Evolutionary conservation across 2,888 invertebrate genomes (phyloP).

Genomic region (Scaptomyza tumidula): DNA sequence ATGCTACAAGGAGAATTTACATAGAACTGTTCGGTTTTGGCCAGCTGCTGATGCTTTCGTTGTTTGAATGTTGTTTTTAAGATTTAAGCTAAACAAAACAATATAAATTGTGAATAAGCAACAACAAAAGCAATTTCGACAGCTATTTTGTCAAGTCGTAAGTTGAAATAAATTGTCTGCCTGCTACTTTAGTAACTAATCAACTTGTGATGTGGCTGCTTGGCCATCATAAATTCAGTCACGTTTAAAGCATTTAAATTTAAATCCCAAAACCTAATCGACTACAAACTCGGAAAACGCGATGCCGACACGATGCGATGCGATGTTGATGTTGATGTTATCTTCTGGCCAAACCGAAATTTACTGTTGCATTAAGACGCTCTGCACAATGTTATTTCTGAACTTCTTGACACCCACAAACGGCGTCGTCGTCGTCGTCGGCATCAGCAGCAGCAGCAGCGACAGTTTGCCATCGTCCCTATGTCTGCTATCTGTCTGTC

Average conservation of each 20-base stretch:
- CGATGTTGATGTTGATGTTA: slow-evolving; percentile 58
- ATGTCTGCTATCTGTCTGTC: not conserved
- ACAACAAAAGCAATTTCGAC: slow-evolving; percentile 24
- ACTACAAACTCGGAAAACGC: not conserved
- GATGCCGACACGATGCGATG: slow-evolving; percentile 1
- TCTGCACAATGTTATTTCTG: slow-evolving; percentile 56
- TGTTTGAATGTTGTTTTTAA: slow-evolving; percentile 16
- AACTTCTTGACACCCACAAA: slow-evolving; percentile 82
- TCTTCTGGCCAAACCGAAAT: slow-evolving; percentile 80
- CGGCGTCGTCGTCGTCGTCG: slow-evolving; percentile 47
- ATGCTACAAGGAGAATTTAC: slow-evolving; percentile 41
- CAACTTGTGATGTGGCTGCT: slow-evolving; percentile 42
- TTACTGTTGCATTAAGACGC: slow-evolving; percentile 75
- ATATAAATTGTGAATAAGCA: slow-evolving; percentile 57
- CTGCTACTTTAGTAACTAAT: slow-evolving; percentile 31
- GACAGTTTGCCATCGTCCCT: slow-evolving; percentile 20
- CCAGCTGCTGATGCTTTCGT: slow-evolving; percentile 20
- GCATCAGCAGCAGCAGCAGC: slow-evolving; percentile 2
- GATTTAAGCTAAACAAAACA: slow-evolving; percentile 64
- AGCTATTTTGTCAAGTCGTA: slow-evolving; percentile 44
- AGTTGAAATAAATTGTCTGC: slow-evolving; percentile 54
- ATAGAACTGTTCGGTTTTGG: slow-evolving; percentile 37
- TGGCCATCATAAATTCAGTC: slow-evolving; percentile 78
- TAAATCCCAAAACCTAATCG: slow-evolving; percentile 52
- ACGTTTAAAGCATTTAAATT: slow-evolving; percentile 79